phyloP scores from a whole-genome alignment of 2,797 vertebrate species.

The Tragopan temminckii region DNA sequence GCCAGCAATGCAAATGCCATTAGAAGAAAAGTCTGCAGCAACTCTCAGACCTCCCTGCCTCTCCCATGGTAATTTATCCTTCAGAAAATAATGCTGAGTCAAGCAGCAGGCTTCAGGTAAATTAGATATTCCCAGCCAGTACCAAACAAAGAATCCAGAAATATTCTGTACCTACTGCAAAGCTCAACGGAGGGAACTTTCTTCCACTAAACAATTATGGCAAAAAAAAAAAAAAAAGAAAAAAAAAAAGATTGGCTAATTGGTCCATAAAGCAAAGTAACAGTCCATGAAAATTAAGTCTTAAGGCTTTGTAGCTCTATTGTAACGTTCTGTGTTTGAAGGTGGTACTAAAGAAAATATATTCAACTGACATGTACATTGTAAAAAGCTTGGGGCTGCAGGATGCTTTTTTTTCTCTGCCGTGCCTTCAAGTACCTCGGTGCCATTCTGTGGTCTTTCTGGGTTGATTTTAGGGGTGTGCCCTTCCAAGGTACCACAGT shows the following conservation, averaged over 20 bases:
- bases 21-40: slow-evolving; percentile 22
- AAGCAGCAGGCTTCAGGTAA: background rate
- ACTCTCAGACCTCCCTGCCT: background rate
- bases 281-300: background rate
- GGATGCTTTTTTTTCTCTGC: background rate
- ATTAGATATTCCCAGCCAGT: background rate
- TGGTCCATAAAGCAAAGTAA: background rate
- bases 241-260: background rate
- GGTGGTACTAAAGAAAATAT: background rate
- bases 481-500: slow-evolving; percentile 94
- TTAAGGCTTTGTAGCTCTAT: background rate
- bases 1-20: background rate
- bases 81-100: background rate
- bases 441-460: background rate
- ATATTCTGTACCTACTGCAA: background rate
- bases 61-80: background rate
- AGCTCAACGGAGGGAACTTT: background rate
- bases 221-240: background rate
- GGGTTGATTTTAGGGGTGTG: slow-evolving; percentile 85
- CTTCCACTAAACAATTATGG: background rate
- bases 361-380: background rate
- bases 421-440: background rate
- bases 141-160: background rate
- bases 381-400: background rate
- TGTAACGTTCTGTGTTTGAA: background rate